Percentiles rank a stretch among this genome's conserved stretches.
phyloP scores from a whole-genome alignment of 1,140 invertebrate genomes.

The Drosophila nebulosa region DNA sequence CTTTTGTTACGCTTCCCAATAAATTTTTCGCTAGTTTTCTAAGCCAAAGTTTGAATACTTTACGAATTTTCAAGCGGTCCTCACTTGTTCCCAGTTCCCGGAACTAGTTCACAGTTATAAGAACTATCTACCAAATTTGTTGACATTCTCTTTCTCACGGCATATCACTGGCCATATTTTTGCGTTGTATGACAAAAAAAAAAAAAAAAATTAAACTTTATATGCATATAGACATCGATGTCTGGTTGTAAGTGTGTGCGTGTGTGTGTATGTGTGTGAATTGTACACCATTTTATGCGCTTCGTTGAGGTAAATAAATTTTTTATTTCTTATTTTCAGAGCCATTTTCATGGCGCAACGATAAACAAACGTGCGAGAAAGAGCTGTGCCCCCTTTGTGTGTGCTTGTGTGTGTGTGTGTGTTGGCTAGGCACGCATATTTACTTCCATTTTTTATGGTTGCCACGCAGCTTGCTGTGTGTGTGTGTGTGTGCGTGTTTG shows the following conservation, averaged over 20 bases:
- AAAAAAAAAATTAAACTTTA: constrained; percentile 23
- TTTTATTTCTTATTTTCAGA: constrained; percentile 74
- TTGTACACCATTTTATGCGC: constrained; percentile 40
- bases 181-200: constrained; percentile 11
- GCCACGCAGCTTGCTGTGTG: constrained; percentile 29
- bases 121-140: constrained; percentile 17
- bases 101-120: neutral
- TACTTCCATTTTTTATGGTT: constrained; percentile 68
- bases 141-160: constrained; percentile 16
- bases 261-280: neutral
- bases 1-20: no score
- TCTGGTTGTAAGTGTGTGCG: neutral
- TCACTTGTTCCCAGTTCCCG: no score
- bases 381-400: neutral
- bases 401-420: constrained; percentile 7
- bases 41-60: no score
- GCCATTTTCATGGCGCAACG: constrained; percentile 70
- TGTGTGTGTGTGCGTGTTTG: constrained; percentile 46
- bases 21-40: no score
- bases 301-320: constrained; percentile 52
- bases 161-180: constrained; percentile 40
- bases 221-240: neutral
- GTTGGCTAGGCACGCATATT: constrained; percentile 47
- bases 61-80: no score
- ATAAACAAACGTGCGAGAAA: constrained; percentile 48